phyloP scores from a whole-genome alignment of 2,113 vertebrate species.

The Pelodiscus sinensis region DNA sequence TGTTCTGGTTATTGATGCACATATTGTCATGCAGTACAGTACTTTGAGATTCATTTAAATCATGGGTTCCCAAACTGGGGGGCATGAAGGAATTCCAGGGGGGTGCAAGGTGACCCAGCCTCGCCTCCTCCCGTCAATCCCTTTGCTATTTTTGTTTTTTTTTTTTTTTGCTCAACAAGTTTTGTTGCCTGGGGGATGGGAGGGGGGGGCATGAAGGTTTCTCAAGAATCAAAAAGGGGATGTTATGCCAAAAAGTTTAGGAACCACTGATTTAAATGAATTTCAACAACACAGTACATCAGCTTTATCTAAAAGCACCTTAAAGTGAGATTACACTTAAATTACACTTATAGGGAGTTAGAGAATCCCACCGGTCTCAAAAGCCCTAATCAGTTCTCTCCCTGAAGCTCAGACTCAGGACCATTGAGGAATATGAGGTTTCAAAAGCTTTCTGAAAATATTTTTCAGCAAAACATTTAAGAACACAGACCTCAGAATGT shows the following conservation, averaged over 20 bases:
- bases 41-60: neutral
- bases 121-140: too few relatives aligned
- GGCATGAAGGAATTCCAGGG: too few relatives aligned
- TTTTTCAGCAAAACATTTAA: neutral
- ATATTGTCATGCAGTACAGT: neutral
- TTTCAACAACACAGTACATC: neutral
- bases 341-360: neutral
- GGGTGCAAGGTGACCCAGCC: too few relatives aligned
- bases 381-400: neutral
- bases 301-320: fast-evolving
- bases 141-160: too few relatives aligned
- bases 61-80: too few relatives aligned
- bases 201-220: too few relatives aligned
- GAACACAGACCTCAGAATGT: neutral
- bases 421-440: neutral
- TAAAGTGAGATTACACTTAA: neutral
- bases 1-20: slow-evolving; percentile 2
- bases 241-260: too few relatives aligned
- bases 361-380: neutral
- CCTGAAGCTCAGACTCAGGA: neutral
- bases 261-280: neutral
- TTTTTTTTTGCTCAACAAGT: too few relatives aligned
- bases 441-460: neutral
- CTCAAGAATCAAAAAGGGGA: too few relatives aligned
- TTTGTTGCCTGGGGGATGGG: too few relatives aligned